Base-by-base conservation (phyloP, 2,113 vertebrate species). In the Cololabis saira region DNA sequence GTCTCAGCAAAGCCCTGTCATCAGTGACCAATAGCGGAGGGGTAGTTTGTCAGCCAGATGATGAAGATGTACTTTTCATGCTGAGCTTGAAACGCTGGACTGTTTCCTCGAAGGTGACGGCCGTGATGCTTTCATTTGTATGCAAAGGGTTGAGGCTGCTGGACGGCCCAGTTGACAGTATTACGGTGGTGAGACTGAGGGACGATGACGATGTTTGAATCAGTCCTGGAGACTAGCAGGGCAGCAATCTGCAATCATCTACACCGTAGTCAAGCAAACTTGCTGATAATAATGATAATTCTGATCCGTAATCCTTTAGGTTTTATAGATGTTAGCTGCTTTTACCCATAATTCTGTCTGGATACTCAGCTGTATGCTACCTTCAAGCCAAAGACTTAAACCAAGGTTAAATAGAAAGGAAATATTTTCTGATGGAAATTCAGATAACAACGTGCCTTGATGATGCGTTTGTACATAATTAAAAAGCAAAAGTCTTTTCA, bases 161-260 rank as follows among this genome's bases (percentile, higher is more conserved):
- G 82, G 88, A 67, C 73, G 15, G 85, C 85, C 80, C 9, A 17
- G 69, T 55, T 41, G 37, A 64, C 63, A 68, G 69, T 82, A 40
- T 87, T 80, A 61, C 19, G 62, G 43, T 8, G 17, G n/a, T 16
- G 30, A 70, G n/a, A 50, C 10, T 12, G n/a, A 61, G 15, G 43
- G 14, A 49, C 11, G 6, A 4, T 7, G 11, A 19, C 16, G 62
- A 71, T 56, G 30, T 70, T 67, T 72, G 1, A 27, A 24, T 58
- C 40, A 47, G n/a, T 56, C 56, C 45, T 61, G 53, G 27, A 49
- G 43, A 59, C 7, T 15, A 30, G 55, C 11, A 44, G 50, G 22
- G 50, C 64, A 21, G 24, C 15, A 54, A 71, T 69, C 62, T 62
- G n/a, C 53, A 61, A 59, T 76, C 47, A 74, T 50, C 47, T 65